A percentile compares a stretch with the other conserved stretches of the same genome.
These are phyloP conservation scores for Calliphora vicina DNA, from an alignment of 1,140 invertebrate species.

Conservation along the genomic window DNA sequence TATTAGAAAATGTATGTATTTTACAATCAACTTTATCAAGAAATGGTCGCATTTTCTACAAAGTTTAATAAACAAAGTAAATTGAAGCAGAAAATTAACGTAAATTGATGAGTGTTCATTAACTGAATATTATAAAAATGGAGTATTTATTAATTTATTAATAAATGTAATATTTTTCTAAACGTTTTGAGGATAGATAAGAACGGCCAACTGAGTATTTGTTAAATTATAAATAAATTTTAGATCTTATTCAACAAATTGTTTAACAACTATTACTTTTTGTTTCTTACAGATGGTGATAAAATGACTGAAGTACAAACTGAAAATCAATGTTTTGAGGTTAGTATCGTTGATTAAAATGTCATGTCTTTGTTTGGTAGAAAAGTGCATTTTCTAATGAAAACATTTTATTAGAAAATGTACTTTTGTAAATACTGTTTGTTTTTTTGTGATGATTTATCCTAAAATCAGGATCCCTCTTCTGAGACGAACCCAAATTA, in stretches of 20 bases:
- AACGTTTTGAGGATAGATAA: slow-evolving; percentile 40
- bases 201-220: slow-evolving; percentile 39
- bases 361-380: neutral
- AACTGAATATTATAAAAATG: slow-evolving; percentile 28
- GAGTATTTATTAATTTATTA: slow-evolving; percentile 12
- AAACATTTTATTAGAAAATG: neutral
- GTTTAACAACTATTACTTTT: too few species aligned
- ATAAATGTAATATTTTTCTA: slow-evolving; percentile 23
- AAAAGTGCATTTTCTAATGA: neutral
- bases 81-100: neutral
- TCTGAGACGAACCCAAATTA: slow-evolving; percentile 15
- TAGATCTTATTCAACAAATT: too few species aligned
- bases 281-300: too few species aligned
- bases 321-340: too few species aligned
- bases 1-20: neutral
- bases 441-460: neutral
- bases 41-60: too few species aligned
- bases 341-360: neutral
- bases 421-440: neutral
- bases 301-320: too few species aligned
- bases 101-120: slow-evolving; percentile 39
- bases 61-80: too few species aligned
- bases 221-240: neutral
- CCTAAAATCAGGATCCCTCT: slow-evolving; percentile 17
- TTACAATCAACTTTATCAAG: neutral